Base-by-base conservation (phyloP, 2,888 invertebrate species). In the Antheraea assamensis region DNA sequence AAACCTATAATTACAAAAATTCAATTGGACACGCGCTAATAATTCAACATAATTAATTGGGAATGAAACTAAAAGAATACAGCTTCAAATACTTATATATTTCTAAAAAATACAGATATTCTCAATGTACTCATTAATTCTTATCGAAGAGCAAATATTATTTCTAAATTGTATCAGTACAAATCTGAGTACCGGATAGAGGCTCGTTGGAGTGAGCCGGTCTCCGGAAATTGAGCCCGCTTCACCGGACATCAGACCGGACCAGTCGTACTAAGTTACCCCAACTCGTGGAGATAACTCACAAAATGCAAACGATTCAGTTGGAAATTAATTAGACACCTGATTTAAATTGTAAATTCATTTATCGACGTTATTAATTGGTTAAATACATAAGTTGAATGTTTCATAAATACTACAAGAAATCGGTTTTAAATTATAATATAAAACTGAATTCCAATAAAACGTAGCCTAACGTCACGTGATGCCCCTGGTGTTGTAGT, bases 151-250 rank as follows among this genome's bases (percentile, higher is more conserved):
- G 31, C 68, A 68, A 68, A 68, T 31, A 68, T 64, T 64, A 64
- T 68, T 68, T 68, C 68, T 68, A 35, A 68, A 68, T 35, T 31
- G n/a, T 75, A 73, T 74, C 55, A 72, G 72, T n/a, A 27, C 61
- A 64, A 64, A 64, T 64, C 61, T 4, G 30, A 58, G 61, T 30
- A 35, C 68, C 68, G 73, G 71, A 72, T 74, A 73, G 70, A 77
- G 78, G 79, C 79, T 78, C 76, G 80, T 76, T 75, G 73, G 72
- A 76, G 81, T 80, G 83, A 79, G 78, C 76, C 76, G 74, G 82
- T 78, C 78, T 78, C 84, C 90, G 91, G 91, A 91, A 90, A 91
- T 91, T 90, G 90, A 86, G 82, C 70, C 30, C 73, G 70, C 31
- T 73, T 68, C 35, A 49, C 66, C 71, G 71, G 73, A 66, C 71